These are phyloP conservation scores for Pteronura brasiliensis DNA, from an alignment of 2,113 vertebrate genomes.

Conservation along the genomic window DNA sequence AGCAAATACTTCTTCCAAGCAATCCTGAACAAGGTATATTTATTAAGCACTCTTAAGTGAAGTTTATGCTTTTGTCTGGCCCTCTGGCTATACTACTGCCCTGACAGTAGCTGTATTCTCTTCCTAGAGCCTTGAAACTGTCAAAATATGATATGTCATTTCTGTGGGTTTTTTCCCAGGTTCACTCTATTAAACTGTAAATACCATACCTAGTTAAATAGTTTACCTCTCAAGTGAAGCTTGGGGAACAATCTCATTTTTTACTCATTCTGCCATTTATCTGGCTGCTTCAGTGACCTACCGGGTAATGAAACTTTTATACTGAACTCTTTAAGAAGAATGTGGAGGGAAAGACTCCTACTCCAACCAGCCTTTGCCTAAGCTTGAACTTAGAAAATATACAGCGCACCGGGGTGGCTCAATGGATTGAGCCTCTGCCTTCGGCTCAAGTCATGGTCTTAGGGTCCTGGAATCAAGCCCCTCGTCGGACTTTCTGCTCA, in stretches of 20 bases:
- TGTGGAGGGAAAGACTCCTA: neutral
- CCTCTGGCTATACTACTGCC: neutral
- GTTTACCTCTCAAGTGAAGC: neutral
- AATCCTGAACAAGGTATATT: neutral
- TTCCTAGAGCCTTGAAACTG: neutral
- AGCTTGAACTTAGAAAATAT: neutral
- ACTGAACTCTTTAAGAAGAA: neutral
- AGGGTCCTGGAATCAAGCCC: no score
- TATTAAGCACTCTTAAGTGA: neutral
- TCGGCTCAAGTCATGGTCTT: no score
- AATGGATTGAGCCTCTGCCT: no score
- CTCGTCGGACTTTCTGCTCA: rapidly evolving
- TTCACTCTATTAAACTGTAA: neutral
- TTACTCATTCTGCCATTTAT: neutral
- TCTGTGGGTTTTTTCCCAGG: neutral
- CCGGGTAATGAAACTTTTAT: neutral
- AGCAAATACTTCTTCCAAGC: neutral
- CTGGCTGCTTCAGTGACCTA: neutral
- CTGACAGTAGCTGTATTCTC: neutral
- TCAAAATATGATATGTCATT: neutral
- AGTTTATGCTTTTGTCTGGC: neutral
- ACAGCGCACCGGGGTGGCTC: no score
- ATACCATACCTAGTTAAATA: neutral
- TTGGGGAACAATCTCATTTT: neutral
- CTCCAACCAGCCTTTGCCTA: neutral